A percentile compares a stretch with the other conserved stretches of the same genome.
phyloP scores from a whole-genome alignment of 2,113 vertebrate genomes.

The Gorsachius goisagi region DNA sequence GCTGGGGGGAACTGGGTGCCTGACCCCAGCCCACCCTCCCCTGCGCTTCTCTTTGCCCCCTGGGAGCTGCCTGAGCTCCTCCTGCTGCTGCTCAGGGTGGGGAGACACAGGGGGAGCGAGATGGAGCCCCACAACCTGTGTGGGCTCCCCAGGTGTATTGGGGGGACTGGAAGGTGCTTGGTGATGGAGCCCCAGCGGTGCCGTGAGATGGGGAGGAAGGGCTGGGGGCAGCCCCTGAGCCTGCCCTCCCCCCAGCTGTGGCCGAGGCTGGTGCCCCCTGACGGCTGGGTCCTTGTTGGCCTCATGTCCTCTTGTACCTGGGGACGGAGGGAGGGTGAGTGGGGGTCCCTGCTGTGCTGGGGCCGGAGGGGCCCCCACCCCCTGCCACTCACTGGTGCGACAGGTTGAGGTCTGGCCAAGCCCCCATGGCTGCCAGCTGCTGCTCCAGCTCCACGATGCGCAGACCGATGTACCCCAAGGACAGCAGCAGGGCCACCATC shows the following conservation, averaged over 20 bases:
- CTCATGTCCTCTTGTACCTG: neutral
- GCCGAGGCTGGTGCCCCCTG: neutral
- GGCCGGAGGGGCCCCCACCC: neutral
- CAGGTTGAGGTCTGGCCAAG: slow-evolving; percentile 68
- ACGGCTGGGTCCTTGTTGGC: neutral
- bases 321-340: neutral
- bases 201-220: fast-evolving
- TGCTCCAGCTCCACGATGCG: slow-evolving; percentile 84
- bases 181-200: too few species aligned
- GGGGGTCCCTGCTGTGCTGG: neutral
- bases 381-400: neutral
- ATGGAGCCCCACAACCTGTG: neutral
- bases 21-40: neutral
- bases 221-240: neutral
- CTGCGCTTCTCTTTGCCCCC: fast-evolving
- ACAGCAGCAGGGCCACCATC: slow-evolving; percentile 82
- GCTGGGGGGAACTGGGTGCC: neutral
- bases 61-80: fast-evolving
- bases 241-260: too few species aligned
- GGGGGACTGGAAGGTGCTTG: neutral
- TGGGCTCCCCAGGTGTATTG: fast-evolving
- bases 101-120: fast-evolving
- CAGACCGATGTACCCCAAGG: slow-evolving; percentile 85
- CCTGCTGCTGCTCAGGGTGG: neutral
- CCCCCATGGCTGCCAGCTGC: slow-evolving; percentile 74